These are phyloP conservation scores for Danionella dracula DNA, from an alignment of 2,797 vertebrate genomes.

Conservation along the genomic window DNA sequence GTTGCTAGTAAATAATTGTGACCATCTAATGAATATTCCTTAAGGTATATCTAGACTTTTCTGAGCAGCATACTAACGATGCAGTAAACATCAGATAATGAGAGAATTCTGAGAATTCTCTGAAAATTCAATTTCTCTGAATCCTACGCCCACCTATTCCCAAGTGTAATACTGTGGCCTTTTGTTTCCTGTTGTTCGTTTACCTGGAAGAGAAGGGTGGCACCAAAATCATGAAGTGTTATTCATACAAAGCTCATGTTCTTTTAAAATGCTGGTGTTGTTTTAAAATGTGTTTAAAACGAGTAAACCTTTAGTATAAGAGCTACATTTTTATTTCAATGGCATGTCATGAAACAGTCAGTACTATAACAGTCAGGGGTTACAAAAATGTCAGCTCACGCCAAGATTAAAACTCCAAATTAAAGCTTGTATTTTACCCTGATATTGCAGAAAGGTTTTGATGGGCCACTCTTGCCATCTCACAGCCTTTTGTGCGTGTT, in stretches of 20 bases:
- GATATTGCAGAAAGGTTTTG: conserved; percentile 93
- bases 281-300: not conserved
- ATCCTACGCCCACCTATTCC: conserved; percentile 17
- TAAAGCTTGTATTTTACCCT: conserved; percentile 79
- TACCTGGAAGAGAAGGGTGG: conserved; percentile 1
- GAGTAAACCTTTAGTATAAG: too few species aligned
- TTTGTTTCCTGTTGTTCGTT: conserved; percentile 1
- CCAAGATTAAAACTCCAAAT: too few species aligned
- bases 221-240: not conserved
- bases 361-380: too few species aligned
- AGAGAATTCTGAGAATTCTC: conserved; percentile 3
- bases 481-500: conserved; percentile 89
- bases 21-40: not conserved
- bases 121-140: conserved; percentile 22
- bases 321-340: too few species aligned
- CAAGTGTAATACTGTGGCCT: conserved; percentile 10
- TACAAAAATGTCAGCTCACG: too few species aligned
- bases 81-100: not conserved
- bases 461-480: conserved; percentile 89
- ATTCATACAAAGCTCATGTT: not conserved
- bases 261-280: too few species aligned
- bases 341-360: too few species aligned
- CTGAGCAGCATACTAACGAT: not conserved
- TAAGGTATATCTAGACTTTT: not conserved
- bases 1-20: not conserved